Percentiles rank a stretch among this genome's conserved stretches.
phyloP scores from a whole-genome alignment of 2,113 vertebrate species.

The Catharus fuscescens region DNA sequence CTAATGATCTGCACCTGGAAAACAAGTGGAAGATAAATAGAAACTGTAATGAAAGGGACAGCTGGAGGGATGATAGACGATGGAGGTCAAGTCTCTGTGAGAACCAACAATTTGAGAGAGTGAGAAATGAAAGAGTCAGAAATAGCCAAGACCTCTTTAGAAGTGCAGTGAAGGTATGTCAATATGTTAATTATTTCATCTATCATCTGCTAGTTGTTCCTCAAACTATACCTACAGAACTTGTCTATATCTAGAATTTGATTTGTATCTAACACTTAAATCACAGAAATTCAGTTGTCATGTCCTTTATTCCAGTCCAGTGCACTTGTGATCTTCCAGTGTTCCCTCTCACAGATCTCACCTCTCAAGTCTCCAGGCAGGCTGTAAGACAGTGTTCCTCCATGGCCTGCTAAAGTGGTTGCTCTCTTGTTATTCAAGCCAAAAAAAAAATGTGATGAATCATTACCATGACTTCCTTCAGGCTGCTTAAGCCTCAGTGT shows the following conservation, averaged over 20 bases:
- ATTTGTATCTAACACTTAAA: background rate
- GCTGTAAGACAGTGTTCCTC: background rate
- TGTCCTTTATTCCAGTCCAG: background rate
- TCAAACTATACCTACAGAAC: background rate
- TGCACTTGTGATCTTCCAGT: background rate
- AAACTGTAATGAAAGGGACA: slow-evolving; percentile 42
- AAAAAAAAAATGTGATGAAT: background rate
- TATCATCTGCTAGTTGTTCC: background rate
- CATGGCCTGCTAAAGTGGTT: background rate
- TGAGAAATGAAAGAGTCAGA: slow-evolving; percentile 37
- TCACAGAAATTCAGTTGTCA: background rate
- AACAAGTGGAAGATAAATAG: slow-evolving; percentile 36
- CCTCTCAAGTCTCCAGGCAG: background rate
- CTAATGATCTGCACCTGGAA: slow-evolving; percentile 28
- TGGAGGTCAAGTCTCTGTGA: slow-evolving; percentile 24
- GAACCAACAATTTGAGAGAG: slow-evolving; percentile 23
- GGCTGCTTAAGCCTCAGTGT: background rate
- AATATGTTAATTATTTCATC: background rate
- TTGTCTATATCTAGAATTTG: background rate
- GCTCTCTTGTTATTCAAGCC: background rate
- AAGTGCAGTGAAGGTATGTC: background rate
- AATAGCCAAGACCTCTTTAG: background rate
- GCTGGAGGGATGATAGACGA: background rate
- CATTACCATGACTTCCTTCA: background rate
- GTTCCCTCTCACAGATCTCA: background rate